Evolutionary conservation across 2,888 invertebrate genomes (phyloP).

Genomic region (Syrphus vitripennis): DNA sequence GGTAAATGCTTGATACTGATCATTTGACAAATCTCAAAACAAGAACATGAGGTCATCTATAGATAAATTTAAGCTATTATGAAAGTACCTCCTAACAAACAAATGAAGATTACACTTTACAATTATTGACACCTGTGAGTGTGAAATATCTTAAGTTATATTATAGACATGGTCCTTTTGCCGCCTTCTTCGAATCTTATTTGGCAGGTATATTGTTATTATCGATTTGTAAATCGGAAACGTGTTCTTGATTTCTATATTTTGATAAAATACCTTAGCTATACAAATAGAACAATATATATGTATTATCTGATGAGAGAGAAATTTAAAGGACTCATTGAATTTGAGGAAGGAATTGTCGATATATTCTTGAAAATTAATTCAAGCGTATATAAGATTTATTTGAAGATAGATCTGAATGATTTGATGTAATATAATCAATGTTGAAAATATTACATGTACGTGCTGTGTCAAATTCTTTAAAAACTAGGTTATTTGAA

Average conservation of each 20-base stretch:
- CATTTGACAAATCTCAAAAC: conserved; percentile 3
- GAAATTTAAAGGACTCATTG: neutral
- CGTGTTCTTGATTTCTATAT: neutral
- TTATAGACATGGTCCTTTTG: neutral
- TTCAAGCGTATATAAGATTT: neutral
- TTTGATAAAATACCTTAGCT: neutral
- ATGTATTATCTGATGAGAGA: neutral
- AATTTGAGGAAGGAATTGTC: neutral
- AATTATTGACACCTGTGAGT: neutral
- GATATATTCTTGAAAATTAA: neutral
- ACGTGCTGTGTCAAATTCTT: too few species aligned
- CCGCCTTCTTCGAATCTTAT: neutral
- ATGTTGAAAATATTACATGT: neutral
- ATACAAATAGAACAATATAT: neutral
- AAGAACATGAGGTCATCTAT: neutral
- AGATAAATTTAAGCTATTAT: neutral
- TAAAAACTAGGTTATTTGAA: too few species aligned
- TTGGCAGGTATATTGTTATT: neutral
- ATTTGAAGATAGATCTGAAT: neutral
- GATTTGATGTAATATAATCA: neutral
- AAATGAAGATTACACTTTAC: neutral
- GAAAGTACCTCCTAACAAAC: too few species aligned
- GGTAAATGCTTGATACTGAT: neutral
- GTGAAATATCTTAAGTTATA: neutral
- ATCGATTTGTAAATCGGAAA: neutral